Percentiles rank a stretch among this genome's conserved stretches.
phyloP scores from a whole-genome alignment of 1,140 invertebrate species.

The Onthophagus taurus region DNA sequence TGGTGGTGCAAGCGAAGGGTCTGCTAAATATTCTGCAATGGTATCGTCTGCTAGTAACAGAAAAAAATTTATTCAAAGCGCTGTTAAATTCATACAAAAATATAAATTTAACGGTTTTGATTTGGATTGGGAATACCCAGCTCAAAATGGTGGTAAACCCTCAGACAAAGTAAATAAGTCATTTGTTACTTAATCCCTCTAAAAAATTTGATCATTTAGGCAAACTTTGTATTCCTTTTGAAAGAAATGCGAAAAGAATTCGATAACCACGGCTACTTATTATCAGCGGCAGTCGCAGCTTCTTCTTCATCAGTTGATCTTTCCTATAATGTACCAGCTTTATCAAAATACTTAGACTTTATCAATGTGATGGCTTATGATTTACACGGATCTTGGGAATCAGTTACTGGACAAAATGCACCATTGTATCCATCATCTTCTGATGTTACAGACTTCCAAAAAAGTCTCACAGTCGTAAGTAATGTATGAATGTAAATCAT shows the following conservation, averaged over 20 bases:
- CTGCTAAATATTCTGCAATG: conserved; percentile 47
- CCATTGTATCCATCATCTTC: conserved; percentile 43
- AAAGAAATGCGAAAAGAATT: conserved; percentile 22
- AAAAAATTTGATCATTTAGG: conserved; percentile 18
- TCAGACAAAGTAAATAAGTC: conserved; percentile 8
- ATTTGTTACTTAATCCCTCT: too few relatives aligned
- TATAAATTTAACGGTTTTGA: conserved; percentile 63
- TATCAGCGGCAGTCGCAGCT: conserved; percentile 24
- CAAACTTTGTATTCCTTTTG: conserved; percentile 23
- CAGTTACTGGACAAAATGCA: conserved; percentile 45
- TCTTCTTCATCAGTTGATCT: conserved; percentile 28
- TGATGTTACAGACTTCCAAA: conserved; percentile 33
- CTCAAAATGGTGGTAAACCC: conserved; percentile 7
- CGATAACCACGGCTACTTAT: conserved; percentile 16
- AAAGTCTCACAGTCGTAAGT: too few relatives aligned
- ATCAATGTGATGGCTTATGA: conserved; percentile 63
- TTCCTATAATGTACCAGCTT: conserved; percentile 81
- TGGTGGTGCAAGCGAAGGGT: conserved; percentile 67
- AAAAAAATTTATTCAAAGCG: conserved; percentile 40
- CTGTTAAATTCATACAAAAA: conserved; percentile 26
- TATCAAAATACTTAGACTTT: conserved; percentile 66
- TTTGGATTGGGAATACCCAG: conserved; percentile 73
- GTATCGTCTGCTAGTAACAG: conserved; percentile 13
- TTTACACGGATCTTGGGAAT: conserved; percentile 55
- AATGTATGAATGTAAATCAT: neutral